Evolutionary conservation across 2,888 invertebrate genomes (phyloP), one percentile per base, ranked within the genome.

Genomic region (Melieria omissa): DNA sequence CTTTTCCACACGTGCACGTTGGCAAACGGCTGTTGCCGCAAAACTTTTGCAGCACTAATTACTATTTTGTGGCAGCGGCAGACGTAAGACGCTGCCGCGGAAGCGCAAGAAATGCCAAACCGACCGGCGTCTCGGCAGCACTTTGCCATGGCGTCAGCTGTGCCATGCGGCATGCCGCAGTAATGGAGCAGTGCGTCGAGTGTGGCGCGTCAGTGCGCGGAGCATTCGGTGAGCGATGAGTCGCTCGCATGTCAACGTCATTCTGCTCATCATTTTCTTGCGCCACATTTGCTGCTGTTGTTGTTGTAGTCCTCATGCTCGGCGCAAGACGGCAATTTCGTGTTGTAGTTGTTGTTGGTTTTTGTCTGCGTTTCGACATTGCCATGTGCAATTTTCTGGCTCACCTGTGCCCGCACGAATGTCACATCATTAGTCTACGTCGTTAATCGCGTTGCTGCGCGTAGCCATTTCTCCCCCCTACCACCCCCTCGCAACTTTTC

Each of bases 341-440:
- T 58, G 57, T 49, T 47, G 41, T 29, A 29, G 29, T 29, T 29
- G 29, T 29, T 16, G 16, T 16, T 46, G 49, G 42, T 70, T 45
- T 42, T 65, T 68, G 57, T 54, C 58, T 16, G 60, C 63, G 67
- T 14, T 47, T 55, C 46, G 10, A 12, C 42, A 69, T 74, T 74
- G 73, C 65, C 76, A 75, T 75, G 75, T 76, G 76, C 75, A 75
- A 74, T 72, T 74, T 70, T 68, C 65, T 73, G 69, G 72, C 71
- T 74, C 76, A 77, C 77, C 77, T 77, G 78, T 65, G 74, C 57
- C 73, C 70, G 65, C 75, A 76, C 76, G 74, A 76, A 76, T 78
- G 79, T 78, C 77, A 77, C 77, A 78, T 80, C 79, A 79, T 80
- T 80, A 79, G 79, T 78, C 75, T 77, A 72, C 73, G 75, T 77